Evolutionary conservation across 1,140 invertebrate genomes (phyloP), one percentile per base, ranked within the genome.

Genomic region (Heliconius congener): DNA sequence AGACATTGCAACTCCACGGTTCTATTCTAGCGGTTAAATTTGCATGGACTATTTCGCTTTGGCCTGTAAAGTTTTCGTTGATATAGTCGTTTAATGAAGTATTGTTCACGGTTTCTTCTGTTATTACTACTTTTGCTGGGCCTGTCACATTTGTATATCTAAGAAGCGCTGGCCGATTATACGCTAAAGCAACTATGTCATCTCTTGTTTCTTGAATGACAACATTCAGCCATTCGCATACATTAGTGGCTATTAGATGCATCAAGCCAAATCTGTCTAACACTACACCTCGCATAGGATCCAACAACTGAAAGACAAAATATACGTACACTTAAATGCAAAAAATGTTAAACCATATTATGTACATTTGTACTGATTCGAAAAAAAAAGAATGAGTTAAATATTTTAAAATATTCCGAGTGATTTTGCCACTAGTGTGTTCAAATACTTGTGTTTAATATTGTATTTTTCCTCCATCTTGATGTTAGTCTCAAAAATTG

Each of bases 151-250:
- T 91, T 66, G 87, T 88, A 52, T 93, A 91, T 73, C 88, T 81
- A 37, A 89, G 72, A 0, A 88, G 76, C 16, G 83, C 83, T 74
- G 91, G 87, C 1, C 81, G 84, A 55, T 90, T 86, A 57, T 90
- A 91, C 1, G 91, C 91, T 8, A 94, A 88, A 2, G 87, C 87
- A 16, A 95, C 86, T 42, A 96, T 96, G 81, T 96, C 95, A 79
- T 96, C 95, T 84, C 95, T 96, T 1, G 96, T 96, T 88, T 96
- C 96, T 83, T 96, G 94, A 66, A 96, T 95, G 1, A 96, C 92
- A 8, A 96, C 96, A 78, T 96, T 95, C 2, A 96, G 88, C 96
- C 96, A 96, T 77, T 96, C 96, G 83, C 96, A 96, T 37, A 96
- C 90, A 82, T 96, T 96, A 9, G 94, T 96, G 79, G 95, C 95